These are phyloP conservation scores for Diadophis punctatus DNA, from an alignment of 2,113 vertebrate genomes.

Conservation along the genomic window DNA sequence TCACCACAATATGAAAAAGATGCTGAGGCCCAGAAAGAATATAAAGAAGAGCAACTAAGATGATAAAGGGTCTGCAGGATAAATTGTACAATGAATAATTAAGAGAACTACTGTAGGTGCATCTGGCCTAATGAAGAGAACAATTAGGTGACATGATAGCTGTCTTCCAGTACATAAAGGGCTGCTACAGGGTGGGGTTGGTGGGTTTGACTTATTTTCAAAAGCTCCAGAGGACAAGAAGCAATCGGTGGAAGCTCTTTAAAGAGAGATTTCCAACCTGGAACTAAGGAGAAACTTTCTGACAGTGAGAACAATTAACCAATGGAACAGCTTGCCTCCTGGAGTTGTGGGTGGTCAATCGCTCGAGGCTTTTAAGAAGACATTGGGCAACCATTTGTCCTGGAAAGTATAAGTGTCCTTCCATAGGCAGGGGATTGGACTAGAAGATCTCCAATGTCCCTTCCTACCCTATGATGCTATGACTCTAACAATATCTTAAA, in stretches of 20 bases:
- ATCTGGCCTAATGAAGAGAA: background rate
- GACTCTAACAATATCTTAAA: background rate
- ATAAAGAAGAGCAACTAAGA: background rate
- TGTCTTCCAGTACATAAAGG: background rate
- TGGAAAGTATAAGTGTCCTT: background rate
- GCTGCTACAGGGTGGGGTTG: background rate
- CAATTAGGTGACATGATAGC: background rate
- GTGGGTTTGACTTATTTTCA: background rate
- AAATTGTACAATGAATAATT: background rate
- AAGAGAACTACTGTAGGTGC: background rate
- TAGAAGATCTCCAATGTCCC: background rate
- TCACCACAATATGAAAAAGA: background rate
- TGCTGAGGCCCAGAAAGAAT: background rate
- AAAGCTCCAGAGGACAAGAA: background rate
- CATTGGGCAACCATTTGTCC: background rate
- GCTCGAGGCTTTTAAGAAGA: background rate
- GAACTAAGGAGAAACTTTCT: background rate
- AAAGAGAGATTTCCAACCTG: background rate
- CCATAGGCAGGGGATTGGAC: background rate
- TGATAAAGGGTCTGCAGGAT: background rate
- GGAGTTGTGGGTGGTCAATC: background rate
- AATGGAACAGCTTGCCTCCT: too few relatives aligned
- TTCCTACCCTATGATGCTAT: background rate
- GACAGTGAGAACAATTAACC: background rate
- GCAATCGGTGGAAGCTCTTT: background rate